Percentiles rank a stretch among this genome's conserved stretches.
phyloP scores from a whole-genome alignment of 2,888 invertebrate genomes.

The Caenorhabditis drosophilae region DNA sequence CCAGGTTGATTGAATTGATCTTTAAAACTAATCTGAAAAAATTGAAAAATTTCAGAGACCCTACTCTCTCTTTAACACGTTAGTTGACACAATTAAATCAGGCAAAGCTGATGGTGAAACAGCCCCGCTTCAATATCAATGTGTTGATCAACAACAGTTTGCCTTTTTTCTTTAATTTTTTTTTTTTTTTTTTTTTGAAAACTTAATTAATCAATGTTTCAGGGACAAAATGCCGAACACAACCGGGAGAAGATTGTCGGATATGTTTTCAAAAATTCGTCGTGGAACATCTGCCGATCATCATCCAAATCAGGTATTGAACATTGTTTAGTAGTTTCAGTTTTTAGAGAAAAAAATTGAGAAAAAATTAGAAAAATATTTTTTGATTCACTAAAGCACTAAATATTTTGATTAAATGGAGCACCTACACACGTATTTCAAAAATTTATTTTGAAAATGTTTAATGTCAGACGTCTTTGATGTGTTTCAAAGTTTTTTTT shows the following conservation, averaged over 20 bases:
- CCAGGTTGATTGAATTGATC: not conserved
- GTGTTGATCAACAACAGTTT: constrained; percentile 28
- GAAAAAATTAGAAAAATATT: too few species aligned
- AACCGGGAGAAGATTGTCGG: constrained; percentile 58
- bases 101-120: constrained; percentile 62
- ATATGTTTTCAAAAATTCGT: constrained; percentile 63
- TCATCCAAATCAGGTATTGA: constrained; percentile 40
- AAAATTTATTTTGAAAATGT: too few species aligned
- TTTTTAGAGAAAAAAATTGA: too few species aligned
- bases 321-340: too few species aligned
- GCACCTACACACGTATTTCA: too few species aligned
- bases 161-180: constrained; percentile 1
- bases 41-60: constrained; percentile 20
- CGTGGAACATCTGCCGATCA: constrained; percentile 39
- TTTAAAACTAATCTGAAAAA: not conserved
- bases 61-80: constrained; percentile 62
- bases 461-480: too few species aligned
- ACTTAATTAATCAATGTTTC: not conserved
- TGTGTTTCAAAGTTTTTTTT: too few species aligned
- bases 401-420: too few species aligned
- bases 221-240: constrained; percentile 7
- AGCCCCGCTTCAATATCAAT: constrained; percentile 42
- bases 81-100: constrained; percentile 68
- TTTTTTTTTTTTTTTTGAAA: not conserved
- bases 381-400: too few species aligned